Percentiles rank a stretch among this genome's conserved stretches.
Conservation (phyloP, 2,888 invertebrate species). For the Zygaena filipendulae region DNA sequence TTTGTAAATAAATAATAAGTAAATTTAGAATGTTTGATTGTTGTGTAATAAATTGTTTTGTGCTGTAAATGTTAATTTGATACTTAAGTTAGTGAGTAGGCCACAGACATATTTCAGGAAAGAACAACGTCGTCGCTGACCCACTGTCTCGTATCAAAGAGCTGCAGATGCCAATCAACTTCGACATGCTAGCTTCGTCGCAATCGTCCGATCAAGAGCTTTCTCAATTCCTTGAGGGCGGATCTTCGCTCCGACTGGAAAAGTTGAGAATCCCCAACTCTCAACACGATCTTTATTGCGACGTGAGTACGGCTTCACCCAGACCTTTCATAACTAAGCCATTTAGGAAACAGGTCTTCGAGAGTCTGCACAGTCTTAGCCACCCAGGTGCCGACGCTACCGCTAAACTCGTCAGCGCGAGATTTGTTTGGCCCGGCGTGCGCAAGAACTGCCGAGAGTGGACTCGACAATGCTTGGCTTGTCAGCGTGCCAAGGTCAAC, state of each 20-base stretch:
- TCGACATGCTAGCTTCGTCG: conserved; percentile 9
- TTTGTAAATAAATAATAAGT: no score
- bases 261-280: no score
- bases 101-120: conserved; percentile 24
- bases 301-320: conserved; percentile 2
- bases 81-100: no score
- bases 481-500: conserved; percentile 10
- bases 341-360: conserved; percentile 8
- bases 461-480: conserved; percentile 9
- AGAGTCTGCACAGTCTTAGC: conserved; percentile 12
- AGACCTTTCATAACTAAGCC: conserved; percentile 5
- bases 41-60: no score
- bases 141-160: conserved; percentile 23
- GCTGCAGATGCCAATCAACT: conserved; percentile 13
- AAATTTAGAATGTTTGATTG: no score
- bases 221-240: conserved; percentile 1
- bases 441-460: conserved; percentile 13
- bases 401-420: conserved; percentile 6
- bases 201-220: conserved; percentile 16
- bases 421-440: conserved; percentile 15
- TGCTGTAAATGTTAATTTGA: no score
- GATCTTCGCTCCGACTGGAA: conserved; percentile 10
- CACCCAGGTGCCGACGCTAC: conserved; percentile 14
- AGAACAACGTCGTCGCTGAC: conserved; percentile 29
- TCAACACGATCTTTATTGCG: conserved; percentile 6